A percentile compares a stretch with the other conserved stretches of the same genome.
These are phyloP conservation scores for Coracias cyanogaster DNA, from an alignment of 2,797 vertebrate genomes.

Conservation along the genomic window DNA sequence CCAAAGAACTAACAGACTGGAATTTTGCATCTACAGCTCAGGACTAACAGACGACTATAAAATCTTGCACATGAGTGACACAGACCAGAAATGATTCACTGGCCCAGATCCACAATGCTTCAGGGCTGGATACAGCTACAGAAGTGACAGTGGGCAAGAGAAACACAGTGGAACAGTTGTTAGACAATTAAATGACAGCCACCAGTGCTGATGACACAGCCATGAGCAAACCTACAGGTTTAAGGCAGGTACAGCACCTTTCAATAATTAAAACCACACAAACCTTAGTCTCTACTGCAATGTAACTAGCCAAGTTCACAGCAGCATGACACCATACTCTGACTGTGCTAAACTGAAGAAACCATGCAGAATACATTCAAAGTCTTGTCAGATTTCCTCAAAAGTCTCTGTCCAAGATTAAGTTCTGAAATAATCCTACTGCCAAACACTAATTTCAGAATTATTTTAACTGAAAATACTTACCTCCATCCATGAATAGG, in stretches of 20 bases:
- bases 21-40: background rate
- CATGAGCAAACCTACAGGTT: background rate
- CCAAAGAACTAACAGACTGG: background rate
- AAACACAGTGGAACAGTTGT: background rate
- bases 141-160: background rate
- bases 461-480: background rate
- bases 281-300: background rate
- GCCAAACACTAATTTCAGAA: background rate
- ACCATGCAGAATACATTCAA: background rate
- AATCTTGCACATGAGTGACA: background rate
- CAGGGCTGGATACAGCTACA: background rate
- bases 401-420: slow-evolving; percentile 36
- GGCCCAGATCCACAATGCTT: background rate
- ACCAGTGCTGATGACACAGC: background rate
- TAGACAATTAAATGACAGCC: background rate
- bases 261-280: background rate
- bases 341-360: background rate
- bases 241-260: background rate
- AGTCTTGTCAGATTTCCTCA: background rate
- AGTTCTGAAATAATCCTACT: slow-evolving; percentile 24
- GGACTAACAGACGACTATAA: background rate
- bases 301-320: background rate
- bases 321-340: background rate
- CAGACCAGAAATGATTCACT: background rate
- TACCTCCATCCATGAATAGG: background rate